Base-by-base conservation (phyloP, 2,797 vertebrate species). In the Poecilia wingei region DNA sequence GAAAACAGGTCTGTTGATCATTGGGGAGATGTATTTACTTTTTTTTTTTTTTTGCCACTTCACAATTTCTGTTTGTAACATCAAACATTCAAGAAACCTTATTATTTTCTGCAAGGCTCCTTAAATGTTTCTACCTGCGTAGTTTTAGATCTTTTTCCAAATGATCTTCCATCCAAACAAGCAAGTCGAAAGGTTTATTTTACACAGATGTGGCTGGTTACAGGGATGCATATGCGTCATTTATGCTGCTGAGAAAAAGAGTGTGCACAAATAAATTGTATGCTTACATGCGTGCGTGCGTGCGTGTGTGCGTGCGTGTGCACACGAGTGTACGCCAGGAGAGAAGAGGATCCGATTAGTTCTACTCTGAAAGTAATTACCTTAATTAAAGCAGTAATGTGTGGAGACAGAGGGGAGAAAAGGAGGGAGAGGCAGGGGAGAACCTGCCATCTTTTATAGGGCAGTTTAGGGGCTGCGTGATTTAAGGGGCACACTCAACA, bases 331-430 rank as follows among this genome's bases (percentile, higher is more conserved):
- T 87, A 83, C 49, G 72, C 89, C 90, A 91, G 91, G 88, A 91
- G 91, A 91, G 91, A 89, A 92, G 91, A 93, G 89, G 89, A 93
- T 94, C 91, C 93, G 95, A 96, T 96, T 96, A 96, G 93, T 95
- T 93, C 93, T 95, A 95, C 95, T 96, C 94, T 95, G 95, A 95
- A 96, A 95, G 94, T 95, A 96, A 96, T 96, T 95, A 95, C 95
- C 95, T 96, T 95, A 96, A 96, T 96, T 96, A 96, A 95, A 95
- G 94, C 93, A 95, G 92, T 95, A 95, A 96, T 95, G 94, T 94
- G 93, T 91, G 85, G 89, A 94, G 90, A 87, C 88, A 76, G 90
- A 85, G 89, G 84, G 90, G 88, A 84, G 83, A 79, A 46, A 77
- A 72, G 78, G 28, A 46, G 57, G 43, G 84, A 82, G 87, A 79